Evolutionary conservation across 2,113 vertebrate species (phyloP), one percentile per base, ranked within the genome.

Genomic region (Himantopus leucocephalus): DNA sequence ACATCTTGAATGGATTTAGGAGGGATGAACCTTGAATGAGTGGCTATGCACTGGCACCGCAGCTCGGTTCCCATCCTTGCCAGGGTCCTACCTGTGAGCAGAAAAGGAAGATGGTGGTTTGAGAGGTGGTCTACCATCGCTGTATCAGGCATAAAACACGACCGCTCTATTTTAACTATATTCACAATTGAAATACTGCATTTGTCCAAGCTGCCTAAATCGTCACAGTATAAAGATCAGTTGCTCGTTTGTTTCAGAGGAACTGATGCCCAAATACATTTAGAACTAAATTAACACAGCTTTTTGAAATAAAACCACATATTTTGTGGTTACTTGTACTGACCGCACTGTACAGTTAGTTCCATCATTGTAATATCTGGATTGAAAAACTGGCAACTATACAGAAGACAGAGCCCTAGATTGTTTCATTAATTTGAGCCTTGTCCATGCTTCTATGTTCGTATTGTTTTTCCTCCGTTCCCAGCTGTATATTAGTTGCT

Each of bases 21-120:
- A 6, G 95, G 97, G 75, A 99, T 99, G 70, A 92, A 96, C 35
- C 13, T 95, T 4, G 98, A 98, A 27, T 99, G 98, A 2, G 98
- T 98, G 37, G 93, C 79, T 72, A 99, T 98, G 95, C 99, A 99
- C 82, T 98, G 98, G 84, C 99, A 99, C 75, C 99, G 98, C 12
- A 98, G 98, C 93, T 99, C 99, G 0, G 97, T 85, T 34, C 68
- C 98, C 47, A 98, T 52, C 52, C 97, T 97, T 32, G 92, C 66
- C 85, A 98, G 14, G 71, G 96, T 87, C 88, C 83, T 97, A 10
- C 94, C 98, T 99, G 88, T 8, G 22, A 66, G 64, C 80, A 72
- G 52, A 89, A 60, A 48, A 63, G 56, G 60, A 58, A 72, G 35
- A 16, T 11, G 0, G 0, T 13, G 13, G 21, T 39, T 53, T 52